These are phyloP conservation scores for Sardina pilchardus DNA, from an alignment of 2,113 vertebrate genomes.

Conservation along the genomic window DNA sequence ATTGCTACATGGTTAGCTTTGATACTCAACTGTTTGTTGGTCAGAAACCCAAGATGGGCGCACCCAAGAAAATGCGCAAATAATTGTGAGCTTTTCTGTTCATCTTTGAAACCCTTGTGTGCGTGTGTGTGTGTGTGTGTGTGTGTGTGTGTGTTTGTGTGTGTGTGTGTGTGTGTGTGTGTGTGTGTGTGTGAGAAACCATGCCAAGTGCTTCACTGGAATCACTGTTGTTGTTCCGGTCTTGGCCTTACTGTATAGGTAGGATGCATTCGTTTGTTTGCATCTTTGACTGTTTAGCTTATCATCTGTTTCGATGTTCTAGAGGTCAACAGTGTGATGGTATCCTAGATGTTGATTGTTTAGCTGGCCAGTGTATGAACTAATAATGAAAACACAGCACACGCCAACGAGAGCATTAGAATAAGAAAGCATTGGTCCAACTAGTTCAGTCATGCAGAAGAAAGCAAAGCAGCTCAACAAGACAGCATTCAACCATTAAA, in stretches of 20 bases:
- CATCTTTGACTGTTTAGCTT: conserved; percentile 10
- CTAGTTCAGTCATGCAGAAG: neutral
- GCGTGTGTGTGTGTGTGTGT: no score
- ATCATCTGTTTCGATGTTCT: conserved; percentile 11
- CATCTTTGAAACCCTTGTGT: neutral
- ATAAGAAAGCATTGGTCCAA: neutral
- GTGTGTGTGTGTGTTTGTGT: neutral
- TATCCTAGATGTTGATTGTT: conserved; percentile 1
- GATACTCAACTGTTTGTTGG: conserved; percentile 48
- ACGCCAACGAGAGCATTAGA: neutral
- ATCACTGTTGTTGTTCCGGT: neutral
- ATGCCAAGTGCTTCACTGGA: neutral
- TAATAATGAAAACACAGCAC: conserved; percentile 9
- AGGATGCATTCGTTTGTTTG: conserved; percentile 16
- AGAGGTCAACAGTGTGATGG: neutral
- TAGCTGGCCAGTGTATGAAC: neutral
- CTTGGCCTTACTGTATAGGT: neutral
- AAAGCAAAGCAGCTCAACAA: neutral
- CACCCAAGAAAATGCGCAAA: conserved; percentile 33
- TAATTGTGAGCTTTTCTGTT: conserved; percentile 27
- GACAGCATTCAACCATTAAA: neutral
- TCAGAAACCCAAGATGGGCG: conserved; percentile 39
- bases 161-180: neutral
- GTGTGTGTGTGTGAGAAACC: neutral
- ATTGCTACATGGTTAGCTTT: conserved; percentile 41